Base-by-base conservation (phyloP, 64 coral and sea anemone species). In the Montipora cactus region DNA sequence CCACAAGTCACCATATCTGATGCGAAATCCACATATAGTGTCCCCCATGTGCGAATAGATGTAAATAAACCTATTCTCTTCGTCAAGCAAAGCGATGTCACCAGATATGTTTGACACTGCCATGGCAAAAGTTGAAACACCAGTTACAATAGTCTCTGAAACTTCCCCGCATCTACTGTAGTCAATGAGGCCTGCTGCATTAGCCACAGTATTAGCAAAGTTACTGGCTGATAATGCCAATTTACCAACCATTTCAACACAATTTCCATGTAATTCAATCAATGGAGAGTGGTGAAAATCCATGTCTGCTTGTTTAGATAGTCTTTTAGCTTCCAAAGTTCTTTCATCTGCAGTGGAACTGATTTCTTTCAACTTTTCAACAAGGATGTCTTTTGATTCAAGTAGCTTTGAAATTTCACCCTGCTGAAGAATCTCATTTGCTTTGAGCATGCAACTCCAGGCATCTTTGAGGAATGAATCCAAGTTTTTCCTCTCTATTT, bases 1-100 rank as follows among this genome's bases (percentile, higher is more conserved):
- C 79, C 79, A 92, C 1, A 92, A 70, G 55, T 92, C 67, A 83
- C 79, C 79, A 62, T 82, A 84, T 72, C 44, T 92, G 57, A 92
- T 84, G 21, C 53, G 57, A 61, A 92, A 61, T n/a, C 69, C 72
- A 11, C 15, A 61, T 2, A 75, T 0, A 5, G 45, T 50, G n/a
- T 20, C 51, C 62, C 68, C 79, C 13, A 58, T 11, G 58, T 44
- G 16, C 45, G 47, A 64, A 13, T 73, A 92, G 73, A 92, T 23
- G 55, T 92, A 59, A 46, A 92, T 68, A 47, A 57, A 49, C 13
- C 79, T 71, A 19, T 81, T 53, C 14, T 92, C 90, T 64, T 75
- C 68, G 47, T 75, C 79, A 4, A 92, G 69, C 13, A 83, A 49
- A 47, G 80, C 90, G 23, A 92, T 92, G 9, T 92, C 50, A 59